Evolutionary conservation across 2,888 invertebrate genomes (phyloP).

Genomic region (Chironomus riparius): DNA sequence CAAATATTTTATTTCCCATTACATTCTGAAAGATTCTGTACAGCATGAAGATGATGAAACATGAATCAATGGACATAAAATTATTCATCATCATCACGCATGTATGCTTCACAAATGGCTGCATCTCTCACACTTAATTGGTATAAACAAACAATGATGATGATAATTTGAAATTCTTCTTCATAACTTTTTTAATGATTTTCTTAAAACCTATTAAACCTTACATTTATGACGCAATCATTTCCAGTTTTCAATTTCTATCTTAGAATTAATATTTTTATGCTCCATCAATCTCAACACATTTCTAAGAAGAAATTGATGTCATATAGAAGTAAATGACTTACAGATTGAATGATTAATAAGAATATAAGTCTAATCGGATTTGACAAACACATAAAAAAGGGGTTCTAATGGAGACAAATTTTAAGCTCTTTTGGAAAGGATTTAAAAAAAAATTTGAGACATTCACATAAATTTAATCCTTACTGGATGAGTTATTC

Average conservation of each 20-base stretch:
- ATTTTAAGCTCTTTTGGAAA: background rate
- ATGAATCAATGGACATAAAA: background rate
- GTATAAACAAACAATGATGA: constrained; percentile 22
- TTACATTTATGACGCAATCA: background rate
- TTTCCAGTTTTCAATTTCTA: background rate
- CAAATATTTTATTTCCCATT: background rate
- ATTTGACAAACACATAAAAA: background rate
- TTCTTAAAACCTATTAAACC: background rate
- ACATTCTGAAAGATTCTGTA: background rate
- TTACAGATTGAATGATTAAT: background rate
- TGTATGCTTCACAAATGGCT: background rate
- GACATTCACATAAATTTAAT: background rate
- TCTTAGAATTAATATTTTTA: background rate
- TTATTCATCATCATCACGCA: background rate
- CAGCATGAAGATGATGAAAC: background rate
- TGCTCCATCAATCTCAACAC: constrained; percentile 18
- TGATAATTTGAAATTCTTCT: background rate
- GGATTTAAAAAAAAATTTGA: background rate
- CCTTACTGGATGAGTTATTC: background rate
- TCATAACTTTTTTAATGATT: background rate
- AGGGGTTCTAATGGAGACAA: background rate
- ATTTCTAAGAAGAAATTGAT: background rate
- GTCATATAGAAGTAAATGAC: background rate
- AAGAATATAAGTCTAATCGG: constrained; percentile 7
- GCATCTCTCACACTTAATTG: constrained; percentile 4